phyloP scores from a whole-genome alignment of 2,113 vertebrate genomes.

The Megaleporinus macrocephalus region DNA sequence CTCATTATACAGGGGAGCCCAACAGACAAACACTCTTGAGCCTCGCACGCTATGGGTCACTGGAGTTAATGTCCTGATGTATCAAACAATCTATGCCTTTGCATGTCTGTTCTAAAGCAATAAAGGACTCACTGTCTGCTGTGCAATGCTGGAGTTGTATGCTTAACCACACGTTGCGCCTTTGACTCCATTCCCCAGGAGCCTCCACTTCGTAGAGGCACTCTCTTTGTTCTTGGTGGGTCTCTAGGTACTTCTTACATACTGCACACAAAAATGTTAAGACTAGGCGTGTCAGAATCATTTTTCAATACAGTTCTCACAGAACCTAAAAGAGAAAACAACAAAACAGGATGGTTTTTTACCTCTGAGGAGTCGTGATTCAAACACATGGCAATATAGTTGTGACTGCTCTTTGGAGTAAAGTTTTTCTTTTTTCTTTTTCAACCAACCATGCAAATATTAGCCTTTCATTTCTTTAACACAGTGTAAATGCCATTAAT shows the following conservation, averaged over 20 bases:
- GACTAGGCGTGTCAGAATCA: neutral
- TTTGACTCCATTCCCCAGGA: conserved; percentile 85
- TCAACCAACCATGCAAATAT: too few species aligned
- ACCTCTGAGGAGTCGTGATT: neutral
- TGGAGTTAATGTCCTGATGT: neutral
- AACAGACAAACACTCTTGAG: neutral
- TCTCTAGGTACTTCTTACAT: conserved; percentile 82
- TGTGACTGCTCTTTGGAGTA: too few species aligned
- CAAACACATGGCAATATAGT: neutral
- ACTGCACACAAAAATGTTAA: conserved; percentile 72
- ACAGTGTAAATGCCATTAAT: too few species aligned
- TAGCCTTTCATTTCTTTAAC: too few species aligned
- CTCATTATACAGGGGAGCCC: neutral
- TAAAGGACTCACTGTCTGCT: conserved; percentile 57
- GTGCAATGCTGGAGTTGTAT: conserved; percentile 74
- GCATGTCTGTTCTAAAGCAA: too few species aligned
- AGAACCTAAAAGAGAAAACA: too few species aligned
- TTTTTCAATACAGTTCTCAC: neutral
- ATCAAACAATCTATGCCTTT: too few species aligned
- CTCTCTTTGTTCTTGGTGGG: conserved; percentile 72
- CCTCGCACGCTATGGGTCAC: neutral
- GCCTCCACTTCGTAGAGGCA: conserved; percentile 89
- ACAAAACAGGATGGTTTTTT: neutral
- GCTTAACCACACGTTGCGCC: conserved; percentile 89
- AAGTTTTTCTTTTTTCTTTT: too few species aligned